Conservation (phyloP, 1,140 invertebrate species). For the Metaphire vulgaris region DNA sequence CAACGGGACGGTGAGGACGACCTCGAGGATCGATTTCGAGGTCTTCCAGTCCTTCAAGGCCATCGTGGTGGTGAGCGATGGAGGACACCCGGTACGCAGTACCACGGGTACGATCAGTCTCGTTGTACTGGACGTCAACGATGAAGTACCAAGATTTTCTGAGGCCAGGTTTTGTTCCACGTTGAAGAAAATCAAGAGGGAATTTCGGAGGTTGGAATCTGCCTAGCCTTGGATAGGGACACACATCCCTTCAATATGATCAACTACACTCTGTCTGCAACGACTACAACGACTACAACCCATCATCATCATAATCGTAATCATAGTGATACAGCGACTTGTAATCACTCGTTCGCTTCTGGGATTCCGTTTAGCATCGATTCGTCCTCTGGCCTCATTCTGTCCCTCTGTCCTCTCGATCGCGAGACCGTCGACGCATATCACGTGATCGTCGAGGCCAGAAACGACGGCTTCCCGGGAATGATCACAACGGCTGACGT, state of each 20-base stretch:
- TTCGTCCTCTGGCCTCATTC: background rate
- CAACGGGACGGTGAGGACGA: background rate
- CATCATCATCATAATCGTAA: too few relatives aligned
- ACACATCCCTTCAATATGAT: background rate
- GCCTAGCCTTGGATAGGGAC: background rate
- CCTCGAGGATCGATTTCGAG: background rate
- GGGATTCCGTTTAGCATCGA: background rate
- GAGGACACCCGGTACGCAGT: background rate
- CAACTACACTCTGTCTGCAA: too few relatives aligned
- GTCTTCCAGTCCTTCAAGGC: background rate
- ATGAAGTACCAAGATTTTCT: background rate
- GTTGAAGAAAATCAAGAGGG: background rate
- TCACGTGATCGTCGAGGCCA: slow-evolving; percentile 8
- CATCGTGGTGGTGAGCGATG: background rate
- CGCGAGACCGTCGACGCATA: slow-evolving; percentile 1
- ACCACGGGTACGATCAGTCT: background rate
- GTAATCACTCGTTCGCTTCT: background rate
- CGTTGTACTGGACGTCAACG: background rate
- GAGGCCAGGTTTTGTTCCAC: background rate
- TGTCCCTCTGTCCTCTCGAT: background rate
- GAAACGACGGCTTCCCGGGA: slow-evolving; percentile 1
- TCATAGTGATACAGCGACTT: too few relatives aligned
- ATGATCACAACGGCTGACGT: slow-evolving; percentile 6
- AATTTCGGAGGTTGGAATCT: background rate
- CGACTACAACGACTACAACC: too few relatives aligned